Base-by-base conservation (phyloP, 2,797 vertebrate genomes). In the Echeneis naucrates region DNA sequence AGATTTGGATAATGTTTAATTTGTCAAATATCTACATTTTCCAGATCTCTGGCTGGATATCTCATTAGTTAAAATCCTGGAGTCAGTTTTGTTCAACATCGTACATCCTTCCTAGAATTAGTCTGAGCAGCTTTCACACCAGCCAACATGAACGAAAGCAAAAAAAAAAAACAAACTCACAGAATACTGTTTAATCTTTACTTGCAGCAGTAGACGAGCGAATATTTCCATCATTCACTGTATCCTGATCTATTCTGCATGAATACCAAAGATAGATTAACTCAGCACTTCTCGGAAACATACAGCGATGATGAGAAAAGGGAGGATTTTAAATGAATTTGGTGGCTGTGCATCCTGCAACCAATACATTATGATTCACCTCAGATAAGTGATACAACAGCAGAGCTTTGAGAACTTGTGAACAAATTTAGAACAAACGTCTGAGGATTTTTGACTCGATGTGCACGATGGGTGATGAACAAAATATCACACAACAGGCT, bases 341-440 rank as follows among this genome's bases (percentile, higher is more conserved):
- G 26, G 27, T 26, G 8, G 40, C 3, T 17, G 32, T 16, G 4
- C 5, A 50, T 56, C 44, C 42, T 14, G 27, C 56, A 44, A 47
- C 44, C 44, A 24, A 17, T 75, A 68, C 62, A 66, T 72, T 61
- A 35, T 8, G 53, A 71, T 64, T 66, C 63, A 24, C 38, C 56
- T 77, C 56, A 12, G 66, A 62, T 13, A 50, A 50, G 35, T 2
- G 70, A 68, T 1, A 27, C 0, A 7, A 27, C 72, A 64, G 42
- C 56, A 21, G 38, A 55, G 67, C 68, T 77, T 50, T 65, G 35
- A 56, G 56, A 68, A 44, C 55, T 55, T 8, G n/a, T 3, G 73
- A 78, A 62, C 59, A 60, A 37, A 78, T 81, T 73, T 68, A 64
- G 69, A 79, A 65, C 72, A 65, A 78, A 53, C 47, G 62, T 62